phyloP scores from a whole-genome alignment of 1,140 invertebrate genomes.

The Andrena cerasifolii region DNA sequence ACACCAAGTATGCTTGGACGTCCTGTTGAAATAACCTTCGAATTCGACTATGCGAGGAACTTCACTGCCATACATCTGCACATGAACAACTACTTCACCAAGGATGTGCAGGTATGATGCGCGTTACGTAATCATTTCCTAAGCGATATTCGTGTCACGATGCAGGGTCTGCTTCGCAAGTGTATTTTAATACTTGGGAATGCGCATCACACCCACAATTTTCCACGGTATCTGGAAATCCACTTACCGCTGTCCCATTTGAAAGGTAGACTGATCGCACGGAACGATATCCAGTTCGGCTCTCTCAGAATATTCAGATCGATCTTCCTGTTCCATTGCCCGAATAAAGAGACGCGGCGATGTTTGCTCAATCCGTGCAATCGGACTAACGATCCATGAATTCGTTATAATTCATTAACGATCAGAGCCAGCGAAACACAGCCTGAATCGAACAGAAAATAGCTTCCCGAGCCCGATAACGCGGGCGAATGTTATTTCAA shows the following conservation, averaged over 20 bases:
- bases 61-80: slow-evolving; percentile 89
- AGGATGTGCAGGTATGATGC: slow-evolving; percentile 85
- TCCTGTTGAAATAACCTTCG: slow-evolving; percentile 87
- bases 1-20: slow-evolving; percentile 82
- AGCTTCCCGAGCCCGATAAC: neutral
- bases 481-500: neutral
- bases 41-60: slow-evolving; percentile 89
- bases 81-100: slow-evolving; percentile 86
- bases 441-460: neutral
- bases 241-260: no score
- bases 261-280: no score
- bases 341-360: neutral
- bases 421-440: neutral
- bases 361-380: slow-evolving; percentile 12
- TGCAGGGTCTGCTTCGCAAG: no score
- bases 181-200: no score
- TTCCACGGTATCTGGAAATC: no score
- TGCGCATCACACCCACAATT: no score
- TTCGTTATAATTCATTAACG: slow-evolving; percentile 14
- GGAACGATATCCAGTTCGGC: no score
- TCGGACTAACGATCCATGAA: slow-evolving; percentile 2
- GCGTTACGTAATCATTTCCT: neutral
- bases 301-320: no score
- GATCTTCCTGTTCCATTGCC: no score
- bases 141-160: neutral